Evolutionary conservation across 1,140 invertebrate species (phyloP), one percentile per base, ranked within the genome.

Genomic region (Eulimnadia texana): DNA sequence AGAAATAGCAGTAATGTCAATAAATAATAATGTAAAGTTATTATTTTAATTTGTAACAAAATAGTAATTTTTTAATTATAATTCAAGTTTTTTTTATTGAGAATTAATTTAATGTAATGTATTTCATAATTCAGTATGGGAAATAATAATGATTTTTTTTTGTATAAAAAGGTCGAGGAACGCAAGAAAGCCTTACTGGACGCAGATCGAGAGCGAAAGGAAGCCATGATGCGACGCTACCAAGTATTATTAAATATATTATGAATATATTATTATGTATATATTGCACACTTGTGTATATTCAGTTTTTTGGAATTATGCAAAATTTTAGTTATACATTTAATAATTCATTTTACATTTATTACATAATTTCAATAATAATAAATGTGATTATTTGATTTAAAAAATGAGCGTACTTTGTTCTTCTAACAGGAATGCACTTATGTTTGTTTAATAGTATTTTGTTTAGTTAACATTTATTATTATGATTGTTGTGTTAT

Each of bases 101-200:
- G n/a, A n/a, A n/a, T n/a, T n/a, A n/a, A n/a, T n/a, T n/a, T n/a
- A n/a, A n/a, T n/a, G n/a, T n/a, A n/a, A n/a, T n/a, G n/a, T n/a
- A n/a, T n/a, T n/a, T n/a, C n/a, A n/a, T n/a, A n/a, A n/a, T n/a
- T n/a, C n/a, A n/a, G n/a, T n/a, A n/a, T n/a, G n/a, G n/a, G n/a
- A n/a, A n/a, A 42, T 42, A 16, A 16, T 16, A 42, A 16, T 16
- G 33, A 9, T 6, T 42, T 42, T 42, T 42, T 42, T 42, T 6
- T 42, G 33, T 42, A 16, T 42, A 6, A 42, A 6, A 80, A 87
- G 76, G 89, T 91, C 29, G 89, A 90, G 73, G 88, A 91, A 74
- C 79, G 88, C 65, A 91, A 91, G 75, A 81, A 82, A 60, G 79
- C 84, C 69, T 90, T 93, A 73, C 84, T 85, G 78, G 88, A 91